Percentiles rank a stretch among this genome's conserved stretches.
Evolutionary conservation across 2,113 vertebrate species (phyloP).

Genomic region (Balaeniceps rex): DNA sequence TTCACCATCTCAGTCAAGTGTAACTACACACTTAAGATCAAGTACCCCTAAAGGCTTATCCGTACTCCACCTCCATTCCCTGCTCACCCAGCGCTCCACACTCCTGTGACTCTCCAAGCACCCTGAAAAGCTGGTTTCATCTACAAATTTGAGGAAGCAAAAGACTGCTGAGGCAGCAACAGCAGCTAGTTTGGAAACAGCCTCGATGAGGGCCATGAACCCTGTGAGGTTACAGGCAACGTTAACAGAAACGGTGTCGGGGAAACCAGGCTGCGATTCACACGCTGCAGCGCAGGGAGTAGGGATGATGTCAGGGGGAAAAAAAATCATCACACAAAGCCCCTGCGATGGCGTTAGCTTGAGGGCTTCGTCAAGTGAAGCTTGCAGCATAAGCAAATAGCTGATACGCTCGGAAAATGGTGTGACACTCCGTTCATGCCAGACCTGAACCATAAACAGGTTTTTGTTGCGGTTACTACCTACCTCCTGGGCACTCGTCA

Average conservation of each 20-base stretch:
- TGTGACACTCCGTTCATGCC: not conserved
- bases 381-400: not conserved
- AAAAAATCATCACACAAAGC: not conserved
- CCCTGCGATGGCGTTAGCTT: not conserved
- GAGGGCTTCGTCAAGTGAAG: not conserved
- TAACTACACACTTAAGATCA: not conserved
- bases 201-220: not conserved
- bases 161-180: not conserved
- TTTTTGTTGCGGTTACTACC: not conserved
- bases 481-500: not conserved
- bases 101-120: not conserved
- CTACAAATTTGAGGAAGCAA: not conserved
- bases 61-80: rapidly evolving
- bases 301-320: not conserved
- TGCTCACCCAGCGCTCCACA: not conserved
- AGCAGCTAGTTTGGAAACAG: not conserved
- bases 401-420: not conserved
- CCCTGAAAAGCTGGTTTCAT: not conserved
- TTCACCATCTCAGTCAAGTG: not conserved
- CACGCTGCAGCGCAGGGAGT: rapidly evolving
- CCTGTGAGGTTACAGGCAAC: not conserved
- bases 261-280: not conserved
- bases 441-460: not conserved
- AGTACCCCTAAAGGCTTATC: not conserved
- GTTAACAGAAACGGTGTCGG: rapidly evolving